These are phyloP conservation scores for Engraulis encrasicolus DNA, from an alignment of 2,113 vertebrate genomes.

Conservation along the genomic window DNA sequence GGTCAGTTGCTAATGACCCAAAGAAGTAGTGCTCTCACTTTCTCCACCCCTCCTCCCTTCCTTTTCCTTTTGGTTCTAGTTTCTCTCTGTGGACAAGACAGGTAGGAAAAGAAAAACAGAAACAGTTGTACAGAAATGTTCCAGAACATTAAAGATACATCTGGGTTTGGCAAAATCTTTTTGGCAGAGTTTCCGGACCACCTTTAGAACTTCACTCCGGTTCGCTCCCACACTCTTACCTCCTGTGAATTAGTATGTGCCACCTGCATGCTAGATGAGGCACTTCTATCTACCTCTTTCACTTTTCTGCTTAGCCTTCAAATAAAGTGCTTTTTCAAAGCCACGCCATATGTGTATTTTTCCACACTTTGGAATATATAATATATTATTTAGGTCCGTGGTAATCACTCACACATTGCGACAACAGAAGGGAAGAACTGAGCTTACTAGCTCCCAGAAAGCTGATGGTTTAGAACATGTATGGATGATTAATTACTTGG, in stretches of 20 bases:
- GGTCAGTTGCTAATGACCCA: neutral
- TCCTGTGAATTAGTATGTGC: constrained; percentile 61
- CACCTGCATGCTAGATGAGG: constrained; percentile 62
- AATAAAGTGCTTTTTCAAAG: constrained; percentile 72
- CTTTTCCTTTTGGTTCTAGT: neutral
- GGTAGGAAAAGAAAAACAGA: neutral
- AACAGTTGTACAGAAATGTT: neutral
- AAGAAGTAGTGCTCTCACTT: neutral
- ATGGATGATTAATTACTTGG: constrained; percentile 77
- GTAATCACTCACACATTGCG: constrained; percentile 72
- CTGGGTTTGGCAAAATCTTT: constrained; percentile 13
- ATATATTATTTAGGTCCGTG: constrained; percentile 71
- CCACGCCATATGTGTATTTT: constrained; percentile 70
- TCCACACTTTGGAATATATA: constrained; percentile 71
- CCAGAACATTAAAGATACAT: constrained; percentile 13
- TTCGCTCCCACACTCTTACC: constrained; percentile 41
- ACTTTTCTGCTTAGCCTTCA: constrained; percentile 66
- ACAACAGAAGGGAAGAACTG: constrained; percentile 68
- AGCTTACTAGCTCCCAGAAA: constrained; percentile 24
- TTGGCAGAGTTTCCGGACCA: constrained; percentile 37
- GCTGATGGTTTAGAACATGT: constrained; percentile 75
- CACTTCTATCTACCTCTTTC: constrained; percentile 55
- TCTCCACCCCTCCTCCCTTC: neutral
- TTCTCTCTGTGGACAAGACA: neutral
- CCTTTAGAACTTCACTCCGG: neutral